Base-by-base conservation (phyloP, 1,140 invertebrate species). In the Lepidotrigona ventralis region DNA sequence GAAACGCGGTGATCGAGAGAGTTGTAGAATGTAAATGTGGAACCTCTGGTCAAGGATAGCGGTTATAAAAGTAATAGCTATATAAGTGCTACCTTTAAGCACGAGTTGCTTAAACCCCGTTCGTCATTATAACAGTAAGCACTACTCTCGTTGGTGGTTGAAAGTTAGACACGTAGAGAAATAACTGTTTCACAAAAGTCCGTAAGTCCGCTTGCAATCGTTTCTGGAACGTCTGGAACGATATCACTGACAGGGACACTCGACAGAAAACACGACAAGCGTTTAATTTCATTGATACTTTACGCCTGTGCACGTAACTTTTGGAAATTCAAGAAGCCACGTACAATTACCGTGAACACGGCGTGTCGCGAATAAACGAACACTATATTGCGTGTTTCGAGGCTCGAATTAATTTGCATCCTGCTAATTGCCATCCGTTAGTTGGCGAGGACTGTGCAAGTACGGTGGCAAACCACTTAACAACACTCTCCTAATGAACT, bases 141-240 rank as follows among this genome's bases (percentile, higher is more conserved):
- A 87, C 90, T 88, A 89, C 73, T 39, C 81, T 85, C 87, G 89
- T 88, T 84, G 76, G 69, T 72, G 63, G 77, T 70, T 66, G 39
- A 46, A 85, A 83, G 85, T 87, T n/a, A n/a, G 85, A 81, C 89
- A 82, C 84, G 87, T 80, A 81, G 84, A 76, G 85, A 90, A 88
- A 81, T 87, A 81, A 56, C 82, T 87, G 85, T 90, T 89, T 88
- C 29, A 83, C 64, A 78, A 54, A 60, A 64, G 29, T 12, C 33
- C 4, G 39, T 71, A 23, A 9, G 19, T 46, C 39, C 39, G 58
- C 26, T 76, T 56, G 21, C n/a, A 29, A 46, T 46, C 39, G 39
- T 46, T 46, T 46, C 26, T 1, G 58, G 2, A 4, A 12, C 8
- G 69, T 12, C 39, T 11, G 6, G 69, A 14, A 56, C 71, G 71